A percentile compares a stretch with the other conserved stretches of the same genome.
phyloP scores from a whole-genome alignment of 2,888 invertebrate species.

The Ptilodon capucinus region DNA sequence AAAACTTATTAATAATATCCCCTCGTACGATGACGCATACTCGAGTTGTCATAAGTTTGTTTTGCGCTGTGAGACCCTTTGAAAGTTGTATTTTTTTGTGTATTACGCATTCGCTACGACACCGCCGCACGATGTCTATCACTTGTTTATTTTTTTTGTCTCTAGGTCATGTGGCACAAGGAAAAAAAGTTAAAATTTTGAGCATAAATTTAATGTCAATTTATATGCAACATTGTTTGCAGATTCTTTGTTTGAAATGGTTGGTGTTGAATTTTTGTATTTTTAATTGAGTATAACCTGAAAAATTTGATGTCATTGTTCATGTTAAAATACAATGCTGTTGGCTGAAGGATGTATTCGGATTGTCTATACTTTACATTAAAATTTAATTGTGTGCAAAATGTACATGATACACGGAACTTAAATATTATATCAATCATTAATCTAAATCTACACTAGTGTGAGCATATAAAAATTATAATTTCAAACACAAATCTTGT shows the following conservation, averaged over 20 bases:
- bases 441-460: no score
- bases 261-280: not conserved
- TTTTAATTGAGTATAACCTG: not conserved
- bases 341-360: not conserved
- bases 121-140: not conserved
- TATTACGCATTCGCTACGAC: not conserved
- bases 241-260: not conserved
- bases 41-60: slow-evolving; percentile 31
- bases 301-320: not conserved
- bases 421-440: no score
- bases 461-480: no score
- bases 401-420: no score
- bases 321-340: not conserved
- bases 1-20: slow-evolving; percentile 46
- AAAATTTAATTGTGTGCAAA: no score
- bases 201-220: not conserved
- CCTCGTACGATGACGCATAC: slow-evolving; percentile 50
- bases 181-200: not conserved
- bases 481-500: no score
- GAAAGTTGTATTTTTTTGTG: not conserved
- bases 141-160: slow-evolving; percentile 1
- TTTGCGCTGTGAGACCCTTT: slow-evolving; percentile 15
- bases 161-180: not conserved
- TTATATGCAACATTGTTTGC: not conserved
- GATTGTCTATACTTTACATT: no score